A percentile compares a stretch with the other conserved stretches of the same genome.
These are phyloP conservation scores for Euwallacea similis DNA, from an alignment of 1,140 invertebrate species.

Conservation along the genomic window DNA sequence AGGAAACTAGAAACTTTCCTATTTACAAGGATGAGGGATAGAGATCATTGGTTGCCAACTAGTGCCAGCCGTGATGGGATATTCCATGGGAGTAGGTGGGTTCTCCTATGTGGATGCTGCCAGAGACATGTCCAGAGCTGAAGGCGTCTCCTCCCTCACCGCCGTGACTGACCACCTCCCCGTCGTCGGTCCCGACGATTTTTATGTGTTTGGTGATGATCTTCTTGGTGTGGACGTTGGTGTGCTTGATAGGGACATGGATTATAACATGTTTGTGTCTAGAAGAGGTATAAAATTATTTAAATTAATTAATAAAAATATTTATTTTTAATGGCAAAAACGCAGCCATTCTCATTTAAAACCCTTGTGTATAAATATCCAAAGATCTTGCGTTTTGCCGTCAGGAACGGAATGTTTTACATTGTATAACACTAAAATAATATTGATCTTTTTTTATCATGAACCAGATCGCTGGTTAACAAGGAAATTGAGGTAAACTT, in stretches of 20 bases:
- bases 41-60: constrained; percentile 11
- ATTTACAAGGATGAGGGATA: not conserved
- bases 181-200: constrained; percentile 17
- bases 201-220: constrained; percentile 36
- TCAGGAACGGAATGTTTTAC: no score
- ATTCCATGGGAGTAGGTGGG: constrained; percentile 25
- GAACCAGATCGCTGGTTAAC: not conserved
- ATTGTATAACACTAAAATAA: no score
- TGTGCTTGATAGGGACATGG: constrained; percentile 34
- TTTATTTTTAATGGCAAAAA: no score
- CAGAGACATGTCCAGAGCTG: constrained; percentile 31
- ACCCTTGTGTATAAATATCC: not conserved
- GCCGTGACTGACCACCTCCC: constrained; percentile 31
- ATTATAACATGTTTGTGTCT: constrained; percentile 36
- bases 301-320: not conserved
- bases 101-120: constrained; percentile 31
- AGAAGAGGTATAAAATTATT: constrained; percentile 2
- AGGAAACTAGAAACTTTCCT: not conserved
- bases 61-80: constrained; percentile 25
- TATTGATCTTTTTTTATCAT: no score
- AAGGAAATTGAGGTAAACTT: constrained; percentile 8
- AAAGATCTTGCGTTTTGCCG: not conserved
- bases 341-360: no score
- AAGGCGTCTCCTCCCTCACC: constrained; percentile 28
- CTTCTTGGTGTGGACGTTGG: constrained; percentile 37